These are phyloP conservation scores for Coleophora flavipennella DNA, from an alignment of 2,888 invertebrate genomes.

Conservation along the genomic window DNA sequence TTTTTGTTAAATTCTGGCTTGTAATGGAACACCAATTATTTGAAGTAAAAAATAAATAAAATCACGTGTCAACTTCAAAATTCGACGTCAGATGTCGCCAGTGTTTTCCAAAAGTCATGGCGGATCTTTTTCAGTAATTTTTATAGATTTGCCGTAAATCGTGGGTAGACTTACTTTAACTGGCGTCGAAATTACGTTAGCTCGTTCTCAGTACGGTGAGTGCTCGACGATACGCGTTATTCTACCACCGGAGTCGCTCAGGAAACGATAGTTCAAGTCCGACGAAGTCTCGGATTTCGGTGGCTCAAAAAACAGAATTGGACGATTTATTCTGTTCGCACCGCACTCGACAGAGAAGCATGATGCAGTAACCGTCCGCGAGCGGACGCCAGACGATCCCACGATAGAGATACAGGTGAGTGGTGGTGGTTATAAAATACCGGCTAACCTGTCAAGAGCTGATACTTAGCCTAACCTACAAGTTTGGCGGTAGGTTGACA, in stretches of 20 bases:
- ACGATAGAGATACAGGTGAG: slow-evolving; percentile 40
- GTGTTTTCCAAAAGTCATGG: slow-evolving; percentile 61
- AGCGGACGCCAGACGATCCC: slow-evolving; percentile 35
- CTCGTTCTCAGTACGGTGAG: slow-evolving; percentile 39
- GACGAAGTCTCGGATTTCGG: slow-evolving; percentile 61
- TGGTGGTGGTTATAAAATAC: too few relatives aligned
- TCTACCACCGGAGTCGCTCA: slow-evolving; percentile 27
- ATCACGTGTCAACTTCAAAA: slow-evolving; percentile 57
- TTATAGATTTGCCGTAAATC: slow-evolving; percentile 56
- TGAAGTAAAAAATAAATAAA: slow-evolving; percentile 43
- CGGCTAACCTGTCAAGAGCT: slow-evolving; percentile 11
- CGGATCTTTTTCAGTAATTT: slow-evolving; percentile 62
- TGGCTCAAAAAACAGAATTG: slow-evolving; percentile 43
- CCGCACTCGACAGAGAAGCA: slow-evolving; percentile 44
- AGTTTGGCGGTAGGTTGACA: slow-evolving; percentile 8
- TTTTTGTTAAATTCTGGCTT: slow-evolving; percentile 30
- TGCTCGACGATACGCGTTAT: slow-evolving; percentile 45
- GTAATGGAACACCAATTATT: slow-evolving; percentile 47
- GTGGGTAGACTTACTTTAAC: slow-evolving; percentile 65
- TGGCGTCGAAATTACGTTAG: slow-evolving; percentile 52
- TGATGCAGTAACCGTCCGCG: slow-evolving; percentile 51
- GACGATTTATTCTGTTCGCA: slow-evolving; percentile 49
- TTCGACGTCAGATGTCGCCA: slow-evolving; percentile 60
- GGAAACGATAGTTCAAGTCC: slow-evolving; percentile 38
- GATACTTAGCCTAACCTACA: too few relatives aligned